Evolutionary conservation across 2,888 invertebrate genomes (phyloP).

Genomic region (Rhodophaea formosa): DNA sequence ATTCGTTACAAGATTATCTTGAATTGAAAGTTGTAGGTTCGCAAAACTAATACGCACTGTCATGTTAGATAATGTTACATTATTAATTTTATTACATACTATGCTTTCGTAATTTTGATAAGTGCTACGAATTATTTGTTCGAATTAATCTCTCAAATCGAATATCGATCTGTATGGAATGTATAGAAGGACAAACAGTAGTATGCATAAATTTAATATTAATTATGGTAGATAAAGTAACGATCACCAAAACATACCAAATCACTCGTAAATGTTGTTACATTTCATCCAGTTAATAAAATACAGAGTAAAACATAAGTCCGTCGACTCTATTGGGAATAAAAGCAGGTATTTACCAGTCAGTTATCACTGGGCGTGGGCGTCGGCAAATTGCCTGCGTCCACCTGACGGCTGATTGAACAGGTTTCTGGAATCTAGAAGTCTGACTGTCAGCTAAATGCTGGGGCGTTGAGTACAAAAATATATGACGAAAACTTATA

Average conservation of each 20-base stretch:
- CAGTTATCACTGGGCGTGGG: slow-evolving; percentile 7
- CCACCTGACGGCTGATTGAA: background rate
- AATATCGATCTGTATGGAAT: slow-evolving; percentile 2
- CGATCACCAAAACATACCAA: too few relatives aligned
- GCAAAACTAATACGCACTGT: slow-evolving; percentile 11
- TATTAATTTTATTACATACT: background rate
- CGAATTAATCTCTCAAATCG: background rate
- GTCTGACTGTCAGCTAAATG: background rate
- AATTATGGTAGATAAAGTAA: too few relatives aligned
- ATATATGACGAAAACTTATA: background rate
- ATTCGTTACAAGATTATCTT: slow-evolving; percentile 1
- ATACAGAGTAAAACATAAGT: too few relatives aligned
- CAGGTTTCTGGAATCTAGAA: slow-evolving; percentile 2
- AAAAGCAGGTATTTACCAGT: background rate
- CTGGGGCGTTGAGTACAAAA: background rate
- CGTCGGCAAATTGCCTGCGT: slow-evolving; percentile 4
- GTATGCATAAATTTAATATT: background rate
- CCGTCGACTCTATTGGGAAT: background rate
- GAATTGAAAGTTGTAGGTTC: background rate
- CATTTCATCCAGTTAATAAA: too few relatives aligned
- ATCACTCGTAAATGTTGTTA: too few relatives aligned
- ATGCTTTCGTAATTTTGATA: slow-evolving; percentile 7
- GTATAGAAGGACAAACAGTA: background rate
- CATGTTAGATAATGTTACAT: slow-evolving; percentile 10
- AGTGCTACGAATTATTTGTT: slow-evolving; percentile 3